phyloP scores from a whole-genome alignment of 64 coral and sea anemone species.

The Montipora efflorescens region DNA sequence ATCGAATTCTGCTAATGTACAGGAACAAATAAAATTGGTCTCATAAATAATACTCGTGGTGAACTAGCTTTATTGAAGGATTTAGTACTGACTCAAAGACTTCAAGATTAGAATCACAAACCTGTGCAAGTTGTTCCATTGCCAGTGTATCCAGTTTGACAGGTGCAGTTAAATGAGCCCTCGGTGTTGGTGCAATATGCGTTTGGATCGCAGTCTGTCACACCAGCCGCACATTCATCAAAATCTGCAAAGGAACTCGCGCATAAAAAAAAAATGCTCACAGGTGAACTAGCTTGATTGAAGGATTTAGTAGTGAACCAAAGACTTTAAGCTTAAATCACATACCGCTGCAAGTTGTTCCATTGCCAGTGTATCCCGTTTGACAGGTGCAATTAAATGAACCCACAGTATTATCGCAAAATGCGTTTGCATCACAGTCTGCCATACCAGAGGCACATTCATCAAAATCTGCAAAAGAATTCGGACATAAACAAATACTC shows the following conservation, averaged over 20 bases:
- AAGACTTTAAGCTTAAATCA: too few species aligned
- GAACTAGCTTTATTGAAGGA: too few species aligned
- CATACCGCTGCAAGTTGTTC: background rate
- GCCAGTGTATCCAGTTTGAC: slow-evolving; percentile 60
- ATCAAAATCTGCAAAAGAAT: slow-evolving; percentile 2
- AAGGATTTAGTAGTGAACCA: too few species aligned
- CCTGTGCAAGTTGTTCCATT: slow-evolving; percentile 59
- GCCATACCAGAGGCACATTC: background rate
- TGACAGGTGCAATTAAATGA: slow-evolving; percentile 11
- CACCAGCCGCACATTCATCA: slow-evolving; percentile 40
- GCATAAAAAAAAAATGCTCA: too few species aligned
- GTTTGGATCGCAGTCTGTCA: slow-evolving; percentile 30
- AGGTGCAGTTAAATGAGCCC: slow-evolving; percentile 47
- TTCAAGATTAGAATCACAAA: background rate
- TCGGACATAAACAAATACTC: background rate
- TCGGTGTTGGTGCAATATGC: slow-evolving; percentile 42
- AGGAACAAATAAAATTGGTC: too few species aligned
- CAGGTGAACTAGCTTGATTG: too few species aligned
- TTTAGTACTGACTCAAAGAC: too few species aligned
- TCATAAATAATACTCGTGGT: too few species aligned
- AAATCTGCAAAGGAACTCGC: slow-evolving; percentile 20
- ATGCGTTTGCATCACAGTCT: background rate
- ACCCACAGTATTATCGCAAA: slow-evolving; percentile 8
- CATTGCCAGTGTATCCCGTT: background rate
- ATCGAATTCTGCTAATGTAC: too few species aligned